These are phyloP conservation scores for Lytechinus variegatus DNA, from an alignment of 35 echinoderm and acorn worm genomes.

Conservation along the genomic window DNA sequence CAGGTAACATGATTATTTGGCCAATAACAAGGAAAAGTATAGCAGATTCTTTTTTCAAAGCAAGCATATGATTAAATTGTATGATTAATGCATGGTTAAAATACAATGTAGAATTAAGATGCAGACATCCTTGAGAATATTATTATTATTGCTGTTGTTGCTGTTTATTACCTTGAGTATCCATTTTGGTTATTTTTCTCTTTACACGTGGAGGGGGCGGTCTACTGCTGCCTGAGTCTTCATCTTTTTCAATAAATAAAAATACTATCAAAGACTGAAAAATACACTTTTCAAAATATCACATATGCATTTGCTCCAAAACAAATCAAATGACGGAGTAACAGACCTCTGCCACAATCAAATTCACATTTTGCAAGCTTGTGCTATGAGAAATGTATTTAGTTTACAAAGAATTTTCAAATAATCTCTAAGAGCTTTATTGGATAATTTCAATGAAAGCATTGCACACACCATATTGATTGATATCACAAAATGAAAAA, in stretches of 20 bases:
- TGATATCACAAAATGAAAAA: no score
- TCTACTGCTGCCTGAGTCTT: background rate
- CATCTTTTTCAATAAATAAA: background rate
- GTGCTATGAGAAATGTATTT: background rate
- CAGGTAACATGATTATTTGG: no score
- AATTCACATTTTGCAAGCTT: background rate
- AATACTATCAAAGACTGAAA: background rate
- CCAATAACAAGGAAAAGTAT: background rate
- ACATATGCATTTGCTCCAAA: background rate
- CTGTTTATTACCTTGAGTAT: background rate
- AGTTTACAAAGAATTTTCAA: no score
- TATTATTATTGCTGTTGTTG: background rate
- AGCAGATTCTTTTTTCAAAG: background rate
- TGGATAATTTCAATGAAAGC: no score
- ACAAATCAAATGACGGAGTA: background rate
- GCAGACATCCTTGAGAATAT: background rate
- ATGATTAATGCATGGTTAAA: background rate
- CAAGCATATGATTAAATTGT: background rate
- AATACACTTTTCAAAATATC: background rate
- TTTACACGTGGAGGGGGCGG: conserved; percentile 15
- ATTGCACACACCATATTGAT: no score
- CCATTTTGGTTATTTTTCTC: background rate
- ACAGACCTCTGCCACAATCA: background rate
- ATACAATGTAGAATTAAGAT: background rate
- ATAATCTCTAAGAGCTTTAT: no score